Conservation (phyloP, 1,140 invertebrate species). For the Sitophilus oryzae region DNA sequence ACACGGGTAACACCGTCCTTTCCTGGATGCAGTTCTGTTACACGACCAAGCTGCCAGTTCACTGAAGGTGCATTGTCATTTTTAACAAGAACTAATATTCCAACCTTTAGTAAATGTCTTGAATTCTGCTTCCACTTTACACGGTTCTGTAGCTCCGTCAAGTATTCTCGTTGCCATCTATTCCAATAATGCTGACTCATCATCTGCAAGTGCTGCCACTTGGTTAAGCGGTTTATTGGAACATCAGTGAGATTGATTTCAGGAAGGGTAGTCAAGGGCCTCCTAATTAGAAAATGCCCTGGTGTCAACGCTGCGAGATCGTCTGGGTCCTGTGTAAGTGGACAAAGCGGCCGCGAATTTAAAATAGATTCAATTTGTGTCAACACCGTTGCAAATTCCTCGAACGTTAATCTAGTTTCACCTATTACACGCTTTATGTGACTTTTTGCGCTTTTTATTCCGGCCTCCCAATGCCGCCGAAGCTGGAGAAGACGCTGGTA, state of each 20-base stretch:
- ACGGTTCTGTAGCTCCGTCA: conserved; percentile 24
- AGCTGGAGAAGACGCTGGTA: conserved; percentile 43
- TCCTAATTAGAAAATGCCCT: conserved; percentile 13
- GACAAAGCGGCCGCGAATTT: conserved; percentile 9
- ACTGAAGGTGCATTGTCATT: conserved; percentile 15
- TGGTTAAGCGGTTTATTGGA: conserved; percentile 7
- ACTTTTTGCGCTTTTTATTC: conserved; percentile 41
- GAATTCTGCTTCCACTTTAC: conserved; percentile 18
- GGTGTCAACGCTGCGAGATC: conserved; percentile 13
- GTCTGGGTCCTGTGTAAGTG: conserved; percentile 10
- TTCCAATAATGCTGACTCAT: conserved; percentile 13
- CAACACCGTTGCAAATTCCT: conserved; percentile 13
- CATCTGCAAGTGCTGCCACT: conserved; percentile 9
- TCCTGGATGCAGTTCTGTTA: conserved; percentile 37
- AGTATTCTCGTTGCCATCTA: conserved; percentile 33
- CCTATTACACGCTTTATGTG: conserved; percentile 10
- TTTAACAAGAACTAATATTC: conserved; percentile 8
- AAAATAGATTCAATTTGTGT: conserved; percentile 5
- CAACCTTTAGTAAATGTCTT: conserved; percentile 2
- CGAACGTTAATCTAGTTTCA: conserved; percentile 8
- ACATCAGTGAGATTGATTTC: conserved; percentile 8
- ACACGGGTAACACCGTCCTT: conserved; percentile 25
- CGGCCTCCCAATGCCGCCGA: conserved; percentile 46
- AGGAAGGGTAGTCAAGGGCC: conserved; percentile 7
- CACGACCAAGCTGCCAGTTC: conserved; percentile 34